Conservation (phyloP, 1,140 invertebrate genomes). For the Zaprionus ornatus region DNA sequence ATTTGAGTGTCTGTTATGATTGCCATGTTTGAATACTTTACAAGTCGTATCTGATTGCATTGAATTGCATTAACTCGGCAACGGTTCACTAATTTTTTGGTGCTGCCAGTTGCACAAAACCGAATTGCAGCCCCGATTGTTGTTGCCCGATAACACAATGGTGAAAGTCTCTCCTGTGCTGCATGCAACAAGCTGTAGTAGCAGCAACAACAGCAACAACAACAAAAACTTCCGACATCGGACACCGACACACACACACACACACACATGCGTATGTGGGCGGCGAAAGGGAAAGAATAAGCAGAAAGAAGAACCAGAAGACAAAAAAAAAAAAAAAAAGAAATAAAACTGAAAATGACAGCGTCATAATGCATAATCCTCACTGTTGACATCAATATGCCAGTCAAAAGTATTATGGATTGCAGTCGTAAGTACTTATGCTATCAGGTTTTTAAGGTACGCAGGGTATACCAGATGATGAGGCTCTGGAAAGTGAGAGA, state of each 20-base stretch:
- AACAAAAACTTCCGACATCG: slow-evolving; percentile 1
- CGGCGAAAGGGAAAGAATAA: slow-evolving; percentile 19
- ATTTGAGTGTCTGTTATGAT: slow-evolving; percentile 3
- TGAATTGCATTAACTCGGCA: slow-evolving; percentile 26
- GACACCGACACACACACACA: neutral
- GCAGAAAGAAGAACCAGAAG: slow-evolving; percentile 12
- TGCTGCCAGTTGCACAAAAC: slow-evolving; percentile 17
- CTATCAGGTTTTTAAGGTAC: neutral
- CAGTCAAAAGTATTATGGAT: slow-evolving; percentile 34
- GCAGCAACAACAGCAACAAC: neutral
- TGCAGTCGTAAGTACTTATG: slow-evolving; percentile 2
- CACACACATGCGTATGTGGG: slow-evolving; percentile 15
- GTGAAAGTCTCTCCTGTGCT: slow-evolving; percentile 28
- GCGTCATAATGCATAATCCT: slow-evolving; percentile 47
- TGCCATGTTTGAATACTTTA: slow-evolving; percentile 4
- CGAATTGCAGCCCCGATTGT: slow-evolving; percentile 27
- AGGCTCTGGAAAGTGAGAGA: neutral
- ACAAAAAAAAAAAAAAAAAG: neutral
- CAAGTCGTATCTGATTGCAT: slow-evolving; percentile 39
- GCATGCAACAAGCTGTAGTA: slow-evolving; percentile 4
- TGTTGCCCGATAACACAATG: slow-evolving; percentile 25
- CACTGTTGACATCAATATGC: slow-evolving; percentile 51
- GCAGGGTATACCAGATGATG: neutral
- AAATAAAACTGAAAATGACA: slow-evolving; percentile 22
- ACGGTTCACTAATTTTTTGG: slow-evolving; percentile 43